phyloP scores from a whole-genome alignment of 2,113 vertebrate species.

The Plectropomus leopardus region DNA sequence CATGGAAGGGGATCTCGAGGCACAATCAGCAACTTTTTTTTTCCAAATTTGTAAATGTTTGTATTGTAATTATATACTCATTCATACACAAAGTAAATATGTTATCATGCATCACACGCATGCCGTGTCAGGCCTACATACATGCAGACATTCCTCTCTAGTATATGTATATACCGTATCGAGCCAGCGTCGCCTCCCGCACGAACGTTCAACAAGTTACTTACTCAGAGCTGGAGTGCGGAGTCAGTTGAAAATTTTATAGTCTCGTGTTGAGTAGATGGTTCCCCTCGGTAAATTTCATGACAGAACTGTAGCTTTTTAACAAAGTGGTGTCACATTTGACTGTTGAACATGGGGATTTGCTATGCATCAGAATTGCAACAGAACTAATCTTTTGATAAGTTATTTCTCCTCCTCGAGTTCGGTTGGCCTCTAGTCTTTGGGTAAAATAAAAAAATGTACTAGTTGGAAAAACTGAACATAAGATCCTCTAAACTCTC shows the following conservation, averaged over 20 bases:
- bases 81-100: slow-evolving; percentile 78
- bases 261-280: slow-evolving; percentile 43
- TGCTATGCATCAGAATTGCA: slow-evolving; percentile 47
- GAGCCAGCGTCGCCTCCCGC: slow-evolving; percentile 35
- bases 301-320: slow-evolving; percentile 51
- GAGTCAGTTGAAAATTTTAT: slow-evolving; percentile 27
- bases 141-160: slow-evolving; percentile 67
- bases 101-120: slow-evolving; percentile 83
- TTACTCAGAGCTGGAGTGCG: slow-evolving; percentile 4
- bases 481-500: slow-evolving; percentile 46
- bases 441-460: background rate
- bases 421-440: slow-evolving; percentile 8
- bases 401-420: slow-evolving; percentile 33
- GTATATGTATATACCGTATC: slow-evolving; percentile 75
- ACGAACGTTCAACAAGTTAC: slow-evolving; percentile 27
- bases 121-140: slow-evolving; percentile 74
- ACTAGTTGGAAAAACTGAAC: slow-evolving; percentile 35
- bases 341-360: slow-evolving; percentile 45
- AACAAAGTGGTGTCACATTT: slow-evolving; percentile 31
- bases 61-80: slow-evolving; percentile 84
- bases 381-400: slow-evolving; percentile 31
- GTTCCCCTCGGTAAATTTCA: slow-evolving; percentile 9
- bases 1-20: slow-evolving; percentile 79
- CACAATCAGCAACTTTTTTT: slow-evolving; percentile 74
- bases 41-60: slow-evolving; percentile 86